These are phyloP conservation scores for Agrochola litura DNA, from an alignment of 2,888 invertebrate species.

Conservation along the genomic window DNA sequence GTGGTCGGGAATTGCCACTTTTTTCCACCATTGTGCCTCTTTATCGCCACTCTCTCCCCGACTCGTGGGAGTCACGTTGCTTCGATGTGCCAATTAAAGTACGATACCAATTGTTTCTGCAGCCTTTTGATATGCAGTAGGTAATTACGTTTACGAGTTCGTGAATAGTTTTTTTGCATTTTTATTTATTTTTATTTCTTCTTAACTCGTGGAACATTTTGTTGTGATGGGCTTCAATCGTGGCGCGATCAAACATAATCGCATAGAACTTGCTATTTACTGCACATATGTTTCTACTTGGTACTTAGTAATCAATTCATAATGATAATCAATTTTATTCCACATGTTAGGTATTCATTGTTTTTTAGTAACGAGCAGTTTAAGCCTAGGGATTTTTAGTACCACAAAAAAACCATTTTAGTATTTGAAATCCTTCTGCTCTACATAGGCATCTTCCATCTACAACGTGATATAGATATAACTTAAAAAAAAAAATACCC, in stretches of 20 bases:
- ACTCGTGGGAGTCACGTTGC: constrained; percentile 71
- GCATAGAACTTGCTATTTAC: not conserved
- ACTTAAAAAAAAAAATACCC: no score
- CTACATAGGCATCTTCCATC: not conserved
- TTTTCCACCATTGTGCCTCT: constrained; percentile 72
- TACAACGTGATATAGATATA: not conserved
- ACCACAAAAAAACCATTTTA: not conserved
- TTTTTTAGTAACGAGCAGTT: not conserved
- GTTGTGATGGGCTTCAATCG: not conserved
- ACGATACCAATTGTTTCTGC: constrained; percentile 60
- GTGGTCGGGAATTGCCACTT: constrained; percentile 83
- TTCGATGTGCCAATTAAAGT: constrained; percentile 80
- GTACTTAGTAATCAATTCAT: not conserved
- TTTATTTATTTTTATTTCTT: constrained; percentile 14
- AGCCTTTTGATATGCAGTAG: constrained; percentile 63
- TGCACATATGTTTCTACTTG: not conserved
- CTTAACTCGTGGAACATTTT: not conserved
- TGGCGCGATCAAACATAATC: not conserved
- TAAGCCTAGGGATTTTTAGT: no score
- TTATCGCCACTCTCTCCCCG: constrained; percentile 78
- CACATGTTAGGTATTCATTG: not conserved
- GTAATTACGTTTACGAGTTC: constrained; percentile 69
- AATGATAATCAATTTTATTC: no score
- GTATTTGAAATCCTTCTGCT: not conserved
- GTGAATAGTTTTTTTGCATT: constrained; percentile 33